Percentiles rank a stretch among this genome's conserved stretches.
Evolutionary conservation across 2,113 vertebrate species (phyloP).

Genomic region (Alces alces): DNA sequence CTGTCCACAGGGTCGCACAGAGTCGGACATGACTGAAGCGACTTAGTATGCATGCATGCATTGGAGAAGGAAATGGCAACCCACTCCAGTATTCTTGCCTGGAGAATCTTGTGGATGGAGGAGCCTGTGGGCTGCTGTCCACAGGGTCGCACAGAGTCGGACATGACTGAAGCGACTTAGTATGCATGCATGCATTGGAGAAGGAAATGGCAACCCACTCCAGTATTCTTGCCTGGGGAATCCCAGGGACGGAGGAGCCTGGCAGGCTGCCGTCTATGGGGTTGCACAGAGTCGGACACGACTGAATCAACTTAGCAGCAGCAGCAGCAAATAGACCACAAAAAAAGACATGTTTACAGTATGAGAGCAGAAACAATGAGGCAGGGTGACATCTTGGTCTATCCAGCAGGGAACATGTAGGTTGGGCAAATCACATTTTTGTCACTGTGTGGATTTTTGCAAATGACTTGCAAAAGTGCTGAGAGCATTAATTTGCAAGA

Average conservation of each 20-base stretch:
- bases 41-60: background rate
- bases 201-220: too few relatives aligned
- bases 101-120: too few relatives aligned
- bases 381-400: background rate
- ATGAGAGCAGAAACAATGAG: background rate
- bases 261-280: too few relatives aligned
- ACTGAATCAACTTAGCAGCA: background rate
- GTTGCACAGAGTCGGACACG: too few relatives aligned
- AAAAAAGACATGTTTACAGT: background rate
- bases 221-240: too few relatives aligned
- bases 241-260: too few relatives aligned
- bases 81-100: too few relatives aligned
- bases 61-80: too few relatives aligned
- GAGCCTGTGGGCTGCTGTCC: too few relatives aligned
- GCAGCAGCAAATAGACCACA: background rate
- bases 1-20: background rate
- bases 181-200: too few relatives aligned
- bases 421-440: background rate
- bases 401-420: background rate
- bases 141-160: too few relatives aligned
- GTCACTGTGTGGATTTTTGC: background rate
- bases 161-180: background rate
- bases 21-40: accelerated
- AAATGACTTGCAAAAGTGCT: background rate
- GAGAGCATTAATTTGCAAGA: background rate